Conservation (phyloP, 2,888 invertebrate genomes). For the Chalcis sispes region DNA sequence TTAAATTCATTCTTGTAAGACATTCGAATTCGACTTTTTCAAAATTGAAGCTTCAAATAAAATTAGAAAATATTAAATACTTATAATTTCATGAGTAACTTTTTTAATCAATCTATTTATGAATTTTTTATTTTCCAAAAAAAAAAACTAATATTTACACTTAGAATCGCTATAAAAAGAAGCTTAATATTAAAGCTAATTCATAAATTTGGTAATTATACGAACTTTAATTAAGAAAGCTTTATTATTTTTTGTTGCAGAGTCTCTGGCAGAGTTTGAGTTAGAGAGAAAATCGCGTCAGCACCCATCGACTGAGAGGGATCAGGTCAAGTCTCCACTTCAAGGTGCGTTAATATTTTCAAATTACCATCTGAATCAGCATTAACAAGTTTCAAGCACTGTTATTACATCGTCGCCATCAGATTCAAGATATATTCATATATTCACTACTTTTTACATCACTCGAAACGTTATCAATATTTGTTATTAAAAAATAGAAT, state of each 20-base stretch:
- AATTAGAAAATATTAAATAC: too few species aligned
- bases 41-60: too few species aligned
- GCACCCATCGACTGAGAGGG: slow-evolving; percentile 86
- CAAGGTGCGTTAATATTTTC: slow-evolving; percentile 78
- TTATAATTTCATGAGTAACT: too few species aligned
- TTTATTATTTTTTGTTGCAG: slow-evolving; percentile 79
- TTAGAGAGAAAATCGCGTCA: slow-evolving; percentile 91
- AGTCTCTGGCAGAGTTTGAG: slow-evolving; percentile 90
- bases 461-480: background rate
- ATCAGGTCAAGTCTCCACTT: slow-evolving; percentile 88
- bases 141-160: too few species aligned
- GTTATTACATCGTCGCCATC: slow-evolving; percentile 15
- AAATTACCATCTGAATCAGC: slow-evolving; percentile 15
- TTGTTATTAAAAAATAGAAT: slow-evolving; percentile 4
- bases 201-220: too few species aligned
- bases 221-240: slow-evolving; percentile 35
- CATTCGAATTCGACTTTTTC: too few species aligned
- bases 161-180: too few species aligned
- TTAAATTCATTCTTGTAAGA: too few species aligned
- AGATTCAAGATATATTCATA: background rate
- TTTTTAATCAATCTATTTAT: too few species aligned
- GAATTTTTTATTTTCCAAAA: too few species aligned
- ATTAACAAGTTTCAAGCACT: slow-evolving; percentile 11
- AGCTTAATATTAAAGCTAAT: too few species aligned
- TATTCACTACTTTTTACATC: background rate